Evolutionary conservation across 2,113 vertebrate genomes (phyloP).

Genomic region (Carassius gibelio): DNA sequence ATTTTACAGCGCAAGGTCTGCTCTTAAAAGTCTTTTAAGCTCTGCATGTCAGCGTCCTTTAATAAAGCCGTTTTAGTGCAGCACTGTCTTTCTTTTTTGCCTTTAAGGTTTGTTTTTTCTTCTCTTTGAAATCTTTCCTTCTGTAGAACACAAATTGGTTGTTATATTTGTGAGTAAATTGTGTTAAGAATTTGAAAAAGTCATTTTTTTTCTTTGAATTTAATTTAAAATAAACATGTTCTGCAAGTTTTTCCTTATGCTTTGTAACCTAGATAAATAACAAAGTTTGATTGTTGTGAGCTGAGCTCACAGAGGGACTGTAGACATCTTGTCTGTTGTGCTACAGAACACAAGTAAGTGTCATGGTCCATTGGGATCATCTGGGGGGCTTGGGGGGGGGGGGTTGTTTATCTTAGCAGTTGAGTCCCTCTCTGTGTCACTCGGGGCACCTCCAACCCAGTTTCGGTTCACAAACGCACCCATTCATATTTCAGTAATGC

Average conservation of each 20-base stretch:
- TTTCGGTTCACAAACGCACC: constrained; percentile 44
- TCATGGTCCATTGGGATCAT: constrained; percentile 52
- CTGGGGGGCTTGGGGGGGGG: background rate
- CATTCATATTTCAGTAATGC: constrained; percentile 54
- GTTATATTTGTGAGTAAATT: background rate
- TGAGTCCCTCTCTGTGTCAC: constrained; percentile 60
- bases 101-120: constrained; percentile 2
- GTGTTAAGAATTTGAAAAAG: background rate
- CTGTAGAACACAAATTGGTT: constrained; percentile 9
- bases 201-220: background rate
- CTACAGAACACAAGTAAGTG: constrained; percentile 21
- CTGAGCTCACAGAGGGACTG: background rate
- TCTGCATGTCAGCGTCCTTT: background rate
- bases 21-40: constrained; percentile 2
- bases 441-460: constrained; percentile 54
- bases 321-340: background rate
- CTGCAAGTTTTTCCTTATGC: background rate
- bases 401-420: constrained; percentile 51
- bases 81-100: background rate
- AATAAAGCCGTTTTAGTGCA: background rate
- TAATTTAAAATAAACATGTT: constrained; percentile 8
- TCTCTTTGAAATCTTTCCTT: constrained; percentile 16
- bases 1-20: background rate
- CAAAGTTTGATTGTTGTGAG: background rate
- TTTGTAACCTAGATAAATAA: background rate